Evolutionary conservation across 2,797 vertebrate genomes (phyloP), one percentile per base, ranked within the genome.

Genomic region (Lutjanus argentimaculatus): DNA sequence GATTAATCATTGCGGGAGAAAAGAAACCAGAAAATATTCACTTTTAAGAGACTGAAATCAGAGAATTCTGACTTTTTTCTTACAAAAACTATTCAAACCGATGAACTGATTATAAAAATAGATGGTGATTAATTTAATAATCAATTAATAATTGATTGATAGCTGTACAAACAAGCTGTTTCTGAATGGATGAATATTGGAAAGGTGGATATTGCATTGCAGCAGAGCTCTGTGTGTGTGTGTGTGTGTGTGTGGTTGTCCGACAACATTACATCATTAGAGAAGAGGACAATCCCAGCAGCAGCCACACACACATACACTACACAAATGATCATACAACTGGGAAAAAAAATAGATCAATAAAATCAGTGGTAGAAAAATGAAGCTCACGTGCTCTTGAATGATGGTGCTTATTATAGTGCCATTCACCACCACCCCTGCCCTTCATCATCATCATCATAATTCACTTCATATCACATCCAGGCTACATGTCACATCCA

Each of bases 241-340:
- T 21, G 30, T 59, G 36, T 58, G 25, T 59, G 16, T 17, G 11
- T 61, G 16, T 61, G 58, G 16, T 61, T 16, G 58, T 61, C 36
- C n/a, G 17, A 61, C 36, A 61, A 42, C 58, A 61, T 61, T 42
- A 61, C 58, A 61, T 61, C 58, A 61, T 61, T 19, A 42, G 13
- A 61, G 17, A 13, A 7, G 36, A 42, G 2, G 25, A 58, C 25
- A 52, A 55, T 6, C 53, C 5, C 21, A 22, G 11, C 49, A 9
- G 49, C 7, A 55, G 53, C 55, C 4, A 30, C 25, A 30, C 25
- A 30, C 25, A 57, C 53, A 56, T 10, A 25, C 4, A 36, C 51
- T 55, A 22, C 36, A 40, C 30, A 40, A 9, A 40, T 59, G 30
- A 59, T 19, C 11, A 12, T 1, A 19, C 8, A 8, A 5, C 21